Evolutionary conservation across 2,888 invertebrate genomes (phyloP).

Genomic region (Meloe dianella): DNA sequence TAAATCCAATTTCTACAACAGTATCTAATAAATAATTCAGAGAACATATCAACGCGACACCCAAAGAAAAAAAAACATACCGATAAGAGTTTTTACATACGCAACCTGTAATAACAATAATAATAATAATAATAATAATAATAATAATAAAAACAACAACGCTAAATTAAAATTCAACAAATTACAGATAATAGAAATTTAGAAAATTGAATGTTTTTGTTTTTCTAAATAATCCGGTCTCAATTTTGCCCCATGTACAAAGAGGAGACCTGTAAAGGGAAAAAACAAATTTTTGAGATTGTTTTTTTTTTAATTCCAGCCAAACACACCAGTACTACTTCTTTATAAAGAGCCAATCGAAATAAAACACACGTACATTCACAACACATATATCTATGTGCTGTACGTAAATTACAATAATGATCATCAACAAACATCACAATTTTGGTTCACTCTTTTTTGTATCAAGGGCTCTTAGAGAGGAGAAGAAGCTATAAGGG

Average conservation of each 20-base stretch:
- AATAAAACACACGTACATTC: slow-evolving; percentile 22
- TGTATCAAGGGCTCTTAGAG: slow-evolving; percentile 47
- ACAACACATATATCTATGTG: too few species aligned
- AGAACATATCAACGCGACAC: not conserved
- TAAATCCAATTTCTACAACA: not conserved
- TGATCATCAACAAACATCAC: slow-evolving; percentile 3
- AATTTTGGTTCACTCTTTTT: slow-evolving; percentile 24
- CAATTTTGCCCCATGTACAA: slow-evolving; percentile 81
- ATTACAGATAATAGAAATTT: slow-evolving; percentile 41
- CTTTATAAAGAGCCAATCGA: slow-evolving; percentile 40
- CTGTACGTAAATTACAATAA: slow-evolving; percentile 35
- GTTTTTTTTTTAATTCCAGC: slow-evolving; percentile 44
- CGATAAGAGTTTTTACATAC: not conserved
- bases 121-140: not conserved
- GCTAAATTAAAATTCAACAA: slow-evolving; percentile 43
- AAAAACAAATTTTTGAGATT: slow-evolving; percentile 38
- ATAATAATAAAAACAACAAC: slow-evolving; percentile 37
- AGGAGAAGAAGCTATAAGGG: slow-evolving; percentile 49
- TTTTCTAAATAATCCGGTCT: slow-evolving; percentile 57
- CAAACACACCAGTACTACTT: slow-evolving; percentile 49
- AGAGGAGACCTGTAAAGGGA: slow-evolving; percentile 86
- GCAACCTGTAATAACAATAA: slow-evolving; percentile 24
- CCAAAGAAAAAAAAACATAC: not conserved
- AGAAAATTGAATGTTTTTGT: slow-evolving; percentile 28
- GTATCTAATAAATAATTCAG: too few species aligned